phyloP scores from a whole-genome alignment of 2,797 vertebrate genomes.

The Pseudomugil gertrudae region DNA sequence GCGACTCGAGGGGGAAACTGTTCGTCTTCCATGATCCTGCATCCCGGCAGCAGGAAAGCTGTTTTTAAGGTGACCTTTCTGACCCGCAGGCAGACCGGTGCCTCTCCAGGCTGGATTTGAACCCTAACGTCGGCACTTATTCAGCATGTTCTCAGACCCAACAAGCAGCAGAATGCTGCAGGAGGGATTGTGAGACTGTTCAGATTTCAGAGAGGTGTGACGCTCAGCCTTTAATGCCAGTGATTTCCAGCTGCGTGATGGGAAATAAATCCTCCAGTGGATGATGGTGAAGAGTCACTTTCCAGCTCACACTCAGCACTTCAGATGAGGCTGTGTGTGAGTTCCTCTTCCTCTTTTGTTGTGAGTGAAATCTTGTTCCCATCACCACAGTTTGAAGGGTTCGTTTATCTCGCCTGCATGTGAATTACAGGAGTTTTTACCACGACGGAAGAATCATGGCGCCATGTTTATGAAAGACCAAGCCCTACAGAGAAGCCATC shows the following conservation, averaged over 20 bases:
- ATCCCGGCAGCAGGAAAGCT: slow-evolving; percentile 13
- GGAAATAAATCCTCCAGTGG: slow-evolving; percentile 28
- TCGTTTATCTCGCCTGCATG: slow-evolving; percentile 27
- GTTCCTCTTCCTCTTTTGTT: too few relatives aligned
- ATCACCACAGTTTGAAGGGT: slow-evolving; percentile 38
- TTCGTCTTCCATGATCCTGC: too few relatives aligned
- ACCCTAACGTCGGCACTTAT: too few relatives aligned
- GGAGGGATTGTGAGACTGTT: background rate
- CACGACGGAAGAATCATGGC: slow-evolving; percentile 27
- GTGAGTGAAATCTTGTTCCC: background rate
- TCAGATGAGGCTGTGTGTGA: background rate
- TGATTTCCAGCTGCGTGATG: slow-evolving; percentile 51
- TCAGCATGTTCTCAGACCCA: slow-evolving; percentile 4
- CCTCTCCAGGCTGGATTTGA: background rate
- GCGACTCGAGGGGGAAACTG: too few relatives aligned
- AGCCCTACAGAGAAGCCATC: slow-evolving; percentile 44
- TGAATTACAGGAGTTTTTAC: slow-evolving; percentile 29
- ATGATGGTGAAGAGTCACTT: slow-evolving; percentile 40
- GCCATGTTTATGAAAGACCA: slow-evolving; percentile 51
- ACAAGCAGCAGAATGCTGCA: slow-evolving; percentile 5
- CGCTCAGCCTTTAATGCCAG: slow-evolving; percentile 65
- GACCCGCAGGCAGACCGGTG: background rate
- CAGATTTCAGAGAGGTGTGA: background rate
- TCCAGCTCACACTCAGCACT: slow-evolving; percentile 37
- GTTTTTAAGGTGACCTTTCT: slow-evolving; percentile 25